Evolutionary conservation across 2,888 invertebrate species (phyloP).

Genomic region (Melanophora roralis): DNA sequence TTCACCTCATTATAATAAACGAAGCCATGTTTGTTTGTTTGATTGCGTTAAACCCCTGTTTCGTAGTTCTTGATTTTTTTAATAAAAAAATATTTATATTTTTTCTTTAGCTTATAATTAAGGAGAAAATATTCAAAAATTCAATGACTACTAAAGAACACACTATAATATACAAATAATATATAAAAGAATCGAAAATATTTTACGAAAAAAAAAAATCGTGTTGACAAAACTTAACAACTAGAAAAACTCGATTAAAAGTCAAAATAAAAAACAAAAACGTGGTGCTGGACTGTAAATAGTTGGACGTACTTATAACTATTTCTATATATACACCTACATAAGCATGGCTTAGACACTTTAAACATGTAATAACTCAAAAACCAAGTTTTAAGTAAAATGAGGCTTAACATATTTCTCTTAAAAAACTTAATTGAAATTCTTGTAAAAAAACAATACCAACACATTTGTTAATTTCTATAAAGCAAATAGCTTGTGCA

Average conservation of each 20-base stretch:
- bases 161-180: no score
- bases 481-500: no score
- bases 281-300: background rate
- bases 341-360: no score
- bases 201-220: slow-evolving; percentile 8
- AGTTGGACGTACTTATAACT: slow-evolving; percentile 26
- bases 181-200: background rate
- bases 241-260: slow-evolving; percentile 41
- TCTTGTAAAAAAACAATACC: no score
- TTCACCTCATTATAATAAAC: slow-evolving; percentile 75
- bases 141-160: background rate
- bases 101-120: slow-evolving; percentile 24
- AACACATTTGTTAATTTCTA: no score
- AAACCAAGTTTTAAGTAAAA: no score
- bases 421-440: no score
- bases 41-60: slow-evolving; percentile 10
- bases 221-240: slow-evolving; percentile 1
- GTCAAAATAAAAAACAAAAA: background rate
- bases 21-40: slow-evolving; percentile 56
- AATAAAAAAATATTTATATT: background rate
- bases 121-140: slow-evolving; percentile 28
- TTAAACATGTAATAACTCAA: no score
- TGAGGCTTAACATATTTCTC: no score
- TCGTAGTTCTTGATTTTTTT: background rate
- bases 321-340: no score